These are phyloP conservation scores for Colossoma macropomum DNA, from an alignment of 2,113 vertebrate species.

Conservation along the genomic window DNA sequence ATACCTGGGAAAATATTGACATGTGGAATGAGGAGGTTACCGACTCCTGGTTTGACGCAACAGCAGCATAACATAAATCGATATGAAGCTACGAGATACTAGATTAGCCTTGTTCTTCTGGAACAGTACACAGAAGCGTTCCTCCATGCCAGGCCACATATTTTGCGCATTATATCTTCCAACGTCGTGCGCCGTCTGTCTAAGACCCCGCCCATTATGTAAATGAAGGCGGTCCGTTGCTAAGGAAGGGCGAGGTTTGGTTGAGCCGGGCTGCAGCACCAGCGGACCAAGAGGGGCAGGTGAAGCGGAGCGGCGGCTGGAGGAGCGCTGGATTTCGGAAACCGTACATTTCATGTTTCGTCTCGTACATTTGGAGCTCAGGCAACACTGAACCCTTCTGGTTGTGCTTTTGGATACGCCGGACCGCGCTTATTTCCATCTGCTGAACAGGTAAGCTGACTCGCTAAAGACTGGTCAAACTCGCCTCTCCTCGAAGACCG, in stretches of 20 bases:
- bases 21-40: too few species aligned
- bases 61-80: too few species aligned
- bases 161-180: conserved; percentile 31
- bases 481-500: neutral
- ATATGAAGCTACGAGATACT: too few species aligned
- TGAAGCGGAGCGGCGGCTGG: conserved; percentile 62
- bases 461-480: neutral
- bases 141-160: neutral
- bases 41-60: too few species aligned
- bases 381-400: neutral
- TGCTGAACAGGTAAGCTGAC: conserved; percentile 40
- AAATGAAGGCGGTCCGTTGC: conserved; percentile 75
- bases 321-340: conserved; percentile 18
- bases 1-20: too few species aligned
- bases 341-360: conserved; percentile 1
- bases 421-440: neutral
- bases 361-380: neutral
- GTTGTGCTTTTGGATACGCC: neutral
- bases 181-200: neutral
- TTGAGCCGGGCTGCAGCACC: conserved; percentile 68
- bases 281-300: conserved; percentile 66
- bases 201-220: conserved; percentile 59
- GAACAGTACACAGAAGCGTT: neutral
- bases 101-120: too few species aligned
- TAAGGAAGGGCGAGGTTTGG: conserved; percentile 80